phyloP scores from a whole-genome alignment of 2,797 vertebrate species.

The Austrolebias charrua region DNA sequence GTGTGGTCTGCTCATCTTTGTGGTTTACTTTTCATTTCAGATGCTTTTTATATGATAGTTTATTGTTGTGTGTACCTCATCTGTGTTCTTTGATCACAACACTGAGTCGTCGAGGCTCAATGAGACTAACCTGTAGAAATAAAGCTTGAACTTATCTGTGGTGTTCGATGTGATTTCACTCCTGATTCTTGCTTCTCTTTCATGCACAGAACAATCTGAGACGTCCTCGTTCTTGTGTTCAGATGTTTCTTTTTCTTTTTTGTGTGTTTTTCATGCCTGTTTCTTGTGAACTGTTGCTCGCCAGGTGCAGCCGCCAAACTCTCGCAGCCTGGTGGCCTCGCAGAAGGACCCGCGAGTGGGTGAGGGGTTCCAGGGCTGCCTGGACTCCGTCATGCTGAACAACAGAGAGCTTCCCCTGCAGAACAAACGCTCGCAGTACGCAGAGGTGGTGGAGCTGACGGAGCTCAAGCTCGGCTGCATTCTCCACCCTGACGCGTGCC shows the following conservation, averaged over 20 bases:
- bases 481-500: conserved; percentile 90
- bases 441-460: conserved; percentile 92
- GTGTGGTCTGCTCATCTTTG: too few relatives aligned
- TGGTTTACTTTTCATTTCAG: too few relatives aligned
- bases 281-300: neutral
- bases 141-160: too few relatives aligned
- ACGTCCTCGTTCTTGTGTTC: too few relatives aligned
- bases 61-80: too few relatives aligned
- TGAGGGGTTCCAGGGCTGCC: conserved; percentile 94
- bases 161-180: too few relatives aligned
- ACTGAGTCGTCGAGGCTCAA: neutral
- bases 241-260: too few relatives aligned
- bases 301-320: conserved; percentile 84
- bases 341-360: conserved; percentile 83
- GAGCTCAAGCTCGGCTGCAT: conserved; percentile 94
- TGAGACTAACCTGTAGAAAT: too few relatives aligned
- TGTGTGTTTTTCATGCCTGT: neutral
- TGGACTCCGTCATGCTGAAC: conserved; percentile 92
- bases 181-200: neutral
- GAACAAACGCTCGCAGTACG: conserved; percentile 92
- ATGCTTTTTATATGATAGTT: too few relatives aligned
- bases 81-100: too few relatives aligned
- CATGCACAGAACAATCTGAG: too few relatives aligned
- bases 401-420: conserved; percentile 91
- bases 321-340: conserved; percentile 82